Conservation (phyloP, 2,888 invertebrate species). For the Melinopterus prodromus region DNA sequence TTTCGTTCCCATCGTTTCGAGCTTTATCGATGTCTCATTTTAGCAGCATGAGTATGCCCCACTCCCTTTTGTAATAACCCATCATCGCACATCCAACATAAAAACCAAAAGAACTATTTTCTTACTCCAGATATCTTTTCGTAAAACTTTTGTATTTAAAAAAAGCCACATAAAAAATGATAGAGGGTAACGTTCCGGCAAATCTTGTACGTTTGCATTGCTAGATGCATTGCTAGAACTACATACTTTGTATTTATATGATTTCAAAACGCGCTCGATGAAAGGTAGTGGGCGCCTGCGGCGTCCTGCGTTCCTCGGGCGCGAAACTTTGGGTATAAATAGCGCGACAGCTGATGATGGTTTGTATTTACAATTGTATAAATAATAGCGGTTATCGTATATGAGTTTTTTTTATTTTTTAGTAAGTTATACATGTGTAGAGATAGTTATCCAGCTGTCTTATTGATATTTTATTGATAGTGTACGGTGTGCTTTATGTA, state of each 20-base stretch:
- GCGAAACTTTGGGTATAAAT: background rate
- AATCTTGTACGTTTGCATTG: slow-evolving; percentile 29
- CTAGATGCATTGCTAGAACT: background rate
- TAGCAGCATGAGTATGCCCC: too few relatives aligned
- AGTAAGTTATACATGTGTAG: slow-evolving; percentile 44
- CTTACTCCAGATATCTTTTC: slow-evolving; percentile 38
- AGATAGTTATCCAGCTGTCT: slow-evolving; percentile 43
- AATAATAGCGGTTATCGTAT: slow-evolving; percentile 31
- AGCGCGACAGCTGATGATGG: slow-evolving; percentile 36
- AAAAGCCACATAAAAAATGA: slow-evolving; percentile 35
- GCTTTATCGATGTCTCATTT: too few relatives aligned
- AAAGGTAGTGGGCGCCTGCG: too few relatives aligned
- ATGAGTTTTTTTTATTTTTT: slow-evolving; percentile 34
- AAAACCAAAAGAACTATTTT: slow-evolving; percentile 36
- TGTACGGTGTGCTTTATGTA: slow-evolving; percentile 55
- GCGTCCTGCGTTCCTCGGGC: too few relatives aligned
- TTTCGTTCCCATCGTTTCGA: slow-evolving; percentile 33
- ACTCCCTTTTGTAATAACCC: slow-evolving; percentile 42
- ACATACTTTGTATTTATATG: too few relatives aligned
- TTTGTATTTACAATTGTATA: slow-evolving; percentile 40
- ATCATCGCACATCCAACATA: slow-evolving; percentile 43
- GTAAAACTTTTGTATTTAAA: slow-evolving; percentile 39
- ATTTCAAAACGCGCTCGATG: too few relatives aligned
- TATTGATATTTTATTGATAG: slow-evolving; percentile 45
- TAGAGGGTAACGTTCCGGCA: slow-evolving; percentile 35